Evolutionary conservation across 2,113 vertebrate genomes (phyloP).

Genomic region (Natator depressus): DNA sequence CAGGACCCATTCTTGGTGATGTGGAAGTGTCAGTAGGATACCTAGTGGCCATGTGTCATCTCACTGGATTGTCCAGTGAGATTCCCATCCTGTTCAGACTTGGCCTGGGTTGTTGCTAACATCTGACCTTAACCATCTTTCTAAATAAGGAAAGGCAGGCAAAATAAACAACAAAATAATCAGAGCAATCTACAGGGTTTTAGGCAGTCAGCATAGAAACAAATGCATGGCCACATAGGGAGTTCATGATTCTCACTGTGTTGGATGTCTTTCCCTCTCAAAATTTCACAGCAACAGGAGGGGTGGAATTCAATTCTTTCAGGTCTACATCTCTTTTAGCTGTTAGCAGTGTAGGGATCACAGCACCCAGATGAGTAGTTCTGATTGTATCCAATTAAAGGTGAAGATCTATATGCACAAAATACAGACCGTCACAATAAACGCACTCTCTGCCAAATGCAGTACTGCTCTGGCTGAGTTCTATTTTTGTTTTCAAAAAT

Average conservation of each 20-base stretch:
- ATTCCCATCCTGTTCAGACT: background rate
- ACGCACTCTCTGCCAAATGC: background rate
- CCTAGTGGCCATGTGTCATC: background rate
- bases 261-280: background rate
- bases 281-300: background rate
- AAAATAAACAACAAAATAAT: background rate
- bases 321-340: background rate
- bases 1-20: background rate
- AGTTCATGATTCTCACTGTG: background rate
- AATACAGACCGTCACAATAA: background rate
- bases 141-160: background rate
- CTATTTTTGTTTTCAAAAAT: conserved; percentile 20
- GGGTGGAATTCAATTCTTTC: background rate
- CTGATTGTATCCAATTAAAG: background rate
- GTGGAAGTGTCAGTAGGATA: background rate
- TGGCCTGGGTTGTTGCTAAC: background rate
- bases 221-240: background rate
- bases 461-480: conserved; percentile 7
- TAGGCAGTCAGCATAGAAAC: background rate
- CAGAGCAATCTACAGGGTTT: background rate
- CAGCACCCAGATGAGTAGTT: background rate
- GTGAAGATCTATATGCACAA: background rate
- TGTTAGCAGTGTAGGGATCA: background rate
- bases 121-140: background rate
- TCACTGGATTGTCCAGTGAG: background rate